Percentiles rank a stretch among this genome's conserved stretches.
Conservation (phyloP, 1,140 invertebrate genomes). For the Trachymyrmex cornetzi region DNA sequence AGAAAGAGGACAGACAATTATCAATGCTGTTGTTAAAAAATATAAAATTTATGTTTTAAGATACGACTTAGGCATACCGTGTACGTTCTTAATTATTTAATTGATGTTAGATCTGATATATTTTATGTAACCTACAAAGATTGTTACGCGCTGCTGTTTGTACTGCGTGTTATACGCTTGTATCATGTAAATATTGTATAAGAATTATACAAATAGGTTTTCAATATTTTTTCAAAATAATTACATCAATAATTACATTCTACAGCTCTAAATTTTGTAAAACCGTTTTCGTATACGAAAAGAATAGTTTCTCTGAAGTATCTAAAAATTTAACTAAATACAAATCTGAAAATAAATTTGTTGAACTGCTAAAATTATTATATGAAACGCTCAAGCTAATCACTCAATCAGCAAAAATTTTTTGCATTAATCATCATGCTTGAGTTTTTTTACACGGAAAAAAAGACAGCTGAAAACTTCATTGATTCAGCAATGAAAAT, state of each 20-base stretch:
- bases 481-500: too few species aligned
- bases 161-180: not conserved
- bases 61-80: not conserved
- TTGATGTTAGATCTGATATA: not conserved
- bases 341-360: too few species aligned
- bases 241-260: not conserved
- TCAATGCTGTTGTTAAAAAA: not conserved
- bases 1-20: not conserved
- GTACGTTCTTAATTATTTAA: not conserved
- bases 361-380: too few species aligned
- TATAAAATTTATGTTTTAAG: constrained; percentile 1
- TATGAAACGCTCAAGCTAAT: too few species aligned
- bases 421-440: too few species aligned
- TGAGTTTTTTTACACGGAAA: too few species aligned
- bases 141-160: not conserved
- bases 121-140: not conserved
- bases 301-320: too few species aligned
- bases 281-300: not conserved
- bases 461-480: too few species aligned
- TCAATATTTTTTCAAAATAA: not conserved
- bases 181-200: not conserved
- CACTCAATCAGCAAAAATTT: too few species aligned
- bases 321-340: too few species aligned
- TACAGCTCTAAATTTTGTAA: not conserved
- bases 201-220: not conserved